Evolutionary conservation across 1,140 invertebrate species (phyloP).

Genomic region (Lepidotrigona ventralis): DNA sequence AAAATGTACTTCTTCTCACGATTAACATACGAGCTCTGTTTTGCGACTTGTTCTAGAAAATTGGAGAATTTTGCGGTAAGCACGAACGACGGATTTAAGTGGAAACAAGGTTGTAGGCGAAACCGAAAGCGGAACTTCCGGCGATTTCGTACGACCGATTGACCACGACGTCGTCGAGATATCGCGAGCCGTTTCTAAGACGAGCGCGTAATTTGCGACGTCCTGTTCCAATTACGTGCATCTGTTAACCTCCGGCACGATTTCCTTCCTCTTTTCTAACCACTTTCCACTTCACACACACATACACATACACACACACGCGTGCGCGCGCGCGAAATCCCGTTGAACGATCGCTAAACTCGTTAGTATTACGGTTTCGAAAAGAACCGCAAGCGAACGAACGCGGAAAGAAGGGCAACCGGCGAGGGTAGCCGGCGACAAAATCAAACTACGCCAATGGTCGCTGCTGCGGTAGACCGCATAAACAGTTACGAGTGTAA

Average conservation of each 20-base stretch:
- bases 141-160: conserved; percentile 42
- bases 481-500: conserved; percentile 56
- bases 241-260: conserved; percentile 51
- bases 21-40: no score
- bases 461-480: conserved; percentile 74
- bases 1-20: no score
- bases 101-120: conserved; percentile 4
- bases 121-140: conserved; percentile 36
- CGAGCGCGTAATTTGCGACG: conserved; percentile 61
- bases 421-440: conserved; percentile 33
- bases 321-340: conserved; percentile 9
- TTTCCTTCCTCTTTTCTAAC: conserved; percentile 4
- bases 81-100: background rate
- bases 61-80: background rate
- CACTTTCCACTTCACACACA: background rate
- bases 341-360: conserved; percentile 2
- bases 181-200: conserved; percentile 60
- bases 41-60: background rate
- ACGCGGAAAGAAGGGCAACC: conserved; percentile 1
- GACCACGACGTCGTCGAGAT: conserved; percentile 64
- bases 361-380: background rate
- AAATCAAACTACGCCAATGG: conserved; percentile 79
- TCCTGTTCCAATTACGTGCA: conserved; percentile 67
- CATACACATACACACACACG: background rate
- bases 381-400: conserved; percentile 47